Base-by-base conservation (phyloP, 2,113 vertebrate species). In the Heterotis niloticus region DNA sequence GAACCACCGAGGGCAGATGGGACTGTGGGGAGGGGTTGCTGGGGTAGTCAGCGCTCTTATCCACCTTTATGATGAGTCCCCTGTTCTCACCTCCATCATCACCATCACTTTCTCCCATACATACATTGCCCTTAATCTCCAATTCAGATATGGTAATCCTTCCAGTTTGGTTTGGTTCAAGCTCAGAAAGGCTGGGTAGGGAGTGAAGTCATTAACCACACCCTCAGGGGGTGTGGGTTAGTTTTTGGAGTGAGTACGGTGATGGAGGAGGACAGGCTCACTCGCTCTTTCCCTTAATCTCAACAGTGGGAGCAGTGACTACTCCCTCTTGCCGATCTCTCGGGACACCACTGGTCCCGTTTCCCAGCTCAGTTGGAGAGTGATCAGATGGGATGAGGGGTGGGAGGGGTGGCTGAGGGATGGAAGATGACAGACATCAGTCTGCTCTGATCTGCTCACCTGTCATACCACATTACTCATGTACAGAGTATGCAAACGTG, bases 71-170 rank as follows among this genome's bases (percentile, higher is more conserved):
- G 71, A 83, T 86, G 69, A 75, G 73, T 23, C 23, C 85, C 85
- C 79, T 78, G 79, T 80, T 89, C 86, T 85, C 85, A 85, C 82
- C 84, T 87, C 84, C 83, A 79, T 87, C 83, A 85, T 88, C 86
- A n/a, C n/a, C n/a, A 87, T 82, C 79, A 78, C 85, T 85, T 84
- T 86, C 83, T 81, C 77, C 81, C 83, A 83, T 85, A 88, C 81
- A 81, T 84, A 80, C 73, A 75, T 73, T 66, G 75, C 69, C 79
- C 83, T 82, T 90, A 91, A 92, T 92, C 90, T 90, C 76, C 28
- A 83, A 77, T 83, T 86, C 79, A 86, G 89, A 87, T 91, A 91
- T 92, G 90, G 82, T 92, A 93, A 93, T 91, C 88, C 86, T 69
- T 81, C 34, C 52, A 24, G 68, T 76, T 78, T 79, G 24, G 82